Base-by-base conservation (phyloP, 1,140 invertebrate genomes). In the Tribolium castaneum region DNA sequence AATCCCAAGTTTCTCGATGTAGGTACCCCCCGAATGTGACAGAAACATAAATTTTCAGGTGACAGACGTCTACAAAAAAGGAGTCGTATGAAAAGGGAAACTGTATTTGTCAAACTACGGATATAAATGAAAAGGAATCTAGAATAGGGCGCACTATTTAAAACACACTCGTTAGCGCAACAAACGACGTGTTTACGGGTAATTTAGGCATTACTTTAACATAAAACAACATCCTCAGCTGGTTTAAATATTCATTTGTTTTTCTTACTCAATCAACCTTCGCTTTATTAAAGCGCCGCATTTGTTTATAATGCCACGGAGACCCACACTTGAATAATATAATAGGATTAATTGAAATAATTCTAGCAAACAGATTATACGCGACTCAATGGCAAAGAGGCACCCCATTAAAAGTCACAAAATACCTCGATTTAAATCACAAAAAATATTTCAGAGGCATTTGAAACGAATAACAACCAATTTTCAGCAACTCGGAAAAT, bases 11-110 rank as follows among this genome's bases (percentile, higher is more conserved):
- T 59, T 54, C 54, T 75, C 72, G 72, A 75, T 75, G 72, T 75
- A 75, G 51, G 52, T 75, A 56, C 72, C 72, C 54, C 59, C 72
- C 50, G 39, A 56, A 75, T 75, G 50, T 75, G 72, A 75, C 72
- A 75, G 72, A 56, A 75, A 75, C 51, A 75, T 75, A 75, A 75
- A 75, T 75, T 75, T 75, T 56, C 72, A 75, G 72, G 72, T 75
- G 72, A 75, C 72, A 75, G 51, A 59, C 72, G 72, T 75, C 72
- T 73, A 73, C 71, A 75, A 75, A 75, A 75, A 75, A 75, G 34
- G 34, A 75, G 16, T 39, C 72, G 51, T 35, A 75, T 75, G 54
- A 56, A 56, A 75, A 59, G 25, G 51, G 51, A 56, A 75, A 75
- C 51, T 75, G 25, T 52, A 75, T 75, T 75, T 75, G 51, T 75